A percentile compares a stretch with the other conserved stretches of the same genome.
phyloP scores from a whole-genome alignment of 2,113 vertebrate species.

The Dendrocopos noguchii region DNA sequence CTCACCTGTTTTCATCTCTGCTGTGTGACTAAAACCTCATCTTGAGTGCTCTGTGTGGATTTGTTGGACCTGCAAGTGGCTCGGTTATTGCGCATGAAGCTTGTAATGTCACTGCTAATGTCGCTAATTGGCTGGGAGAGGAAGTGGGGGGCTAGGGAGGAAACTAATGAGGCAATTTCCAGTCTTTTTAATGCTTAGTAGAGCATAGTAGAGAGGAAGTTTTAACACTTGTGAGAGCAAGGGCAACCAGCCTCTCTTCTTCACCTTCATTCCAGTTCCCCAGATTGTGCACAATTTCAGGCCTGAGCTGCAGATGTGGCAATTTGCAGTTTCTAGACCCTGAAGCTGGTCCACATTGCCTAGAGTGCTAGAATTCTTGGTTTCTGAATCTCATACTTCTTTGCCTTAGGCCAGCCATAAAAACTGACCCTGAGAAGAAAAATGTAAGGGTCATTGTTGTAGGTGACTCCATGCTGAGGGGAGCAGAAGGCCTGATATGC shows the following conservation, averaged over 20 bases:
- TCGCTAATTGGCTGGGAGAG: neutral
- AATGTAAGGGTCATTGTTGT: too few species aligned
- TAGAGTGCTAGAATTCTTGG: neutral
- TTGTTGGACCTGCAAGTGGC: neutral
- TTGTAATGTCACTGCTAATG: neutral
- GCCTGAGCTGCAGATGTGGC: neutral
- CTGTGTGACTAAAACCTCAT: neutral
- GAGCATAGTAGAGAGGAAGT: neutral
- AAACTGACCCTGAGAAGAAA: too few species aligned
- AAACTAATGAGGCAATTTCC: neutral
- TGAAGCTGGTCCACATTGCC: neutral
- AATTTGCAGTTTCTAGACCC: neutral
- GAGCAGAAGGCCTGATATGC: too few species aligned
- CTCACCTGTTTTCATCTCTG: neutral
- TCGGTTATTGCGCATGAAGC: accelerated
- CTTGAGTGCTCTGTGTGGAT: neutral
- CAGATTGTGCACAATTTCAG: neutral
- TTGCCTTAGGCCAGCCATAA: too few species aligned
- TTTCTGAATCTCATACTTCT: constrained; percentile 15
- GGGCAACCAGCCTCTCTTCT: neutral
- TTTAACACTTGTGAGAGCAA: neutral
- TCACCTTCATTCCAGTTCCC: neutral
- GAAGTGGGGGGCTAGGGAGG: neutral
- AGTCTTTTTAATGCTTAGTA: neutral
- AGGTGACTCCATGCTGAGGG: too few species aligned